Base-by-base conservation (phyloP, 2,888 invertebrate species). In the Seladonia tumulorum region DNA sequence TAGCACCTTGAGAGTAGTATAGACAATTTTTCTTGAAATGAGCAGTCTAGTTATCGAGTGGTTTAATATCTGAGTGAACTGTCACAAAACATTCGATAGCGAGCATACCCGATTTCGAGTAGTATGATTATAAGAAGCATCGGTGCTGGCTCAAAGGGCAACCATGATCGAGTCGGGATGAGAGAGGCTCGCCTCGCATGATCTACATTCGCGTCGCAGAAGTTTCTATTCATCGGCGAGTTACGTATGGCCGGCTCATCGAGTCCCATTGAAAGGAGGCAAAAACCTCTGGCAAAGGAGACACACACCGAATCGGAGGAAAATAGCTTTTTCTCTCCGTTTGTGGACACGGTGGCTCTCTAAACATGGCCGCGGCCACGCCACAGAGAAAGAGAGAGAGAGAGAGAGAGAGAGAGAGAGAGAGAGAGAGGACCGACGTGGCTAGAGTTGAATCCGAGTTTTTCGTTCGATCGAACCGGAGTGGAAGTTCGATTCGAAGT, bases 151-250 rank as follows among this genome's bases (percentile, higher is more conserved):
- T n/a, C 57, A n/a, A 57, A 57, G 57, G 57, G 57, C n/a, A 57
- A n/a, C 12, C 57, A 57, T 12, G 57, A 57, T 57, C 57, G 57
- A 3, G n/a, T 57, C n/a, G 57, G 57, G 57, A 57, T 29, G 63
- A 63, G 29, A 63, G 63, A 63, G 63, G 7, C 16, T 16, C 16
- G 29, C 63, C 39, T 35, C 68, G 71, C 66, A 81, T 74, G 76
- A 84, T 76, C 66, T 49, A 35, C 76, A 70, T 60, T 35, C 45
- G 10, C n/a, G 53, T 72, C 57, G 60, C 18, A 70, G n/a, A 39
- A 75, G 82, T 79, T 63, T 74, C 78, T 79, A 83, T 89, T 85
- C 82, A 85, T 76, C 76, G 47, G 2, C 35, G 77, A 76, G 49
- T 77, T 81, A 78, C 76, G 81, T 57, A 66, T 76, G 72, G 76